Conservation (phyloP, 2,797 vertebrate species). For the Fistularia commersonii region DNA sequence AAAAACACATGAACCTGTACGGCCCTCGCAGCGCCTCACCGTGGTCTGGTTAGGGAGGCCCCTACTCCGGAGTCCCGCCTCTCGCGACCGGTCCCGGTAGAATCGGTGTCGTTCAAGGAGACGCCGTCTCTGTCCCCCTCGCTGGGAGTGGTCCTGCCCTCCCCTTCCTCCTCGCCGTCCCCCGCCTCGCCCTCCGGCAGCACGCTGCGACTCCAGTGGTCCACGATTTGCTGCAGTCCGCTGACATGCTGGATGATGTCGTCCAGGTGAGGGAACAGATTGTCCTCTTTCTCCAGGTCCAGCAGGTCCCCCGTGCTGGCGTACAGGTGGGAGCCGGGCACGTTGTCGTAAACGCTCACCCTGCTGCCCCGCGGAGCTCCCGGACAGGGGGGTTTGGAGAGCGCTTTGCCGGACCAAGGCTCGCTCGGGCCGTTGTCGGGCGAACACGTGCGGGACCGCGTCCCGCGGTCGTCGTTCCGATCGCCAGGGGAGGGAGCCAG, state of each 20-base stretch:
- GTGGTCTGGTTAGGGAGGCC: constrained; percentile 91
- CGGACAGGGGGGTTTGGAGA: constrained; percentile 64
- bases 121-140: constrained; percentile 87
- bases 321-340: constrained; percentile 93
- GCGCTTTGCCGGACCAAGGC: constrained; percentile 42
- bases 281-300: constrained; percentile 89
- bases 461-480: constrained; percentile 41
- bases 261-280: constrained; percentile 88
- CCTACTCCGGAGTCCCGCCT: constrained; percentile 97
- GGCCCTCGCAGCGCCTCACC: constrained; percentile 69
- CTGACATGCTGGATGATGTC: constrained; percentile 93
- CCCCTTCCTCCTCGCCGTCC: constrained; percentile 68
- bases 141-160: constrained; percentile 86
- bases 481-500: constrained; percentile 80
- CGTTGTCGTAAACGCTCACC: constrained; percentile 96
- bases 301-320: constrained; percentile 95
- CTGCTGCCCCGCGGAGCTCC: constrained; percentile 86
- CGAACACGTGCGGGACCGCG: constrained; percentile 34
- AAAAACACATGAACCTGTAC: no score
- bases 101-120: constrained; percentile 88
- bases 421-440: constrained; percentile 51
- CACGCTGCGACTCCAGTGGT: constrained; percentile 89
- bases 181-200: constrained; percentile 71
- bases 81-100: constrained; percentile 81
- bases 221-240: constrained; percentile 90